These are phyloP conservation scores for Platycnemis pennipes DNA, from an alignment of 2,888 invertebrate species.

Conservation along the genomic window DNA sequence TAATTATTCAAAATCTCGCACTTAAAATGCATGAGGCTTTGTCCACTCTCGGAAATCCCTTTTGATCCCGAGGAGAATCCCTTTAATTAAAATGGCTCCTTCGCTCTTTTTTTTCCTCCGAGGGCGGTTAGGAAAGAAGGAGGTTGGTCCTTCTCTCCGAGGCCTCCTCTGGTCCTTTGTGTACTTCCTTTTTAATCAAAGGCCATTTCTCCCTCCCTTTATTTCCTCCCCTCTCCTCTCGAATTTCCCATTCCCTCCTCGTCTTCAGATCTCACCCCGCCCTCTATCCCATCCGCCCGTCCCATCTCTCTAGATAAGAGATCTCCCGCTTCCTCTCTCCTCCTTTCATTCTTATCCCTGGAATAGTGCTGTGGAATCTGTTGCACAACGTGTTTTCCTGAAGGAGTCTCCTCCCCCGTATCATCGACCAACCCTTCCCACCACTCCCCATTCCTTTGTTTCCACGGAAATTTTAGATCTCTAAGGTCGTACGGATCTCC, in stretches of 20 bases:
- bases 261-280: neutral
- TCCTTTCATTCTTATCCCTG: neutral
- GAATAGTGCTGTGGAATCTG: neutral
- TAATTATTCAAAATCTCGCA: conserved; percentile 58
- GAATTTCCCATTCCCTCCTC: neutral
- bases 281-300: neutral
- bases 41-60: conserved; percentile 20
- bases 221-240: neutral
- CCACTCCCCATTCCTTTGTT: conserved; percentile 49
- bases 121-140: neutral
- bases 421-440: conserved; percentile 69
- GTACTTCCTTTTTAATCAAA: conserved; percentile 41
- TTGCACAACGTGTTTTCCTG: conserved; percentile 11
- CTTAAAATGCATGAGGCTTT: conserved; percentile 64
- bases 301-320: conserved; percentile 52
- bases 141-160: neutral
- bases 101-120: neutral
- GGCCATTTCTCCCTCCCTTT: neutral
- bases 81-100: conserved; percentile 29
- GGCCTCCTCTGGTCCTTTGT: neutral
- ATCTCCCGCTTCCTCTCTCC: conserved; percentile 14
- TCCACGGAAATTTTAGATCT: neutral
- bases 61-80: conserved; percentile 45
- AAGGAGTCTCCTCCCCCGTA: conserved; percentile 67
- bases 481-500: too few species aligned